Conservation (phyloP, 2,888 invertebrate species). For the Liodrosophila aerea region DNA sequence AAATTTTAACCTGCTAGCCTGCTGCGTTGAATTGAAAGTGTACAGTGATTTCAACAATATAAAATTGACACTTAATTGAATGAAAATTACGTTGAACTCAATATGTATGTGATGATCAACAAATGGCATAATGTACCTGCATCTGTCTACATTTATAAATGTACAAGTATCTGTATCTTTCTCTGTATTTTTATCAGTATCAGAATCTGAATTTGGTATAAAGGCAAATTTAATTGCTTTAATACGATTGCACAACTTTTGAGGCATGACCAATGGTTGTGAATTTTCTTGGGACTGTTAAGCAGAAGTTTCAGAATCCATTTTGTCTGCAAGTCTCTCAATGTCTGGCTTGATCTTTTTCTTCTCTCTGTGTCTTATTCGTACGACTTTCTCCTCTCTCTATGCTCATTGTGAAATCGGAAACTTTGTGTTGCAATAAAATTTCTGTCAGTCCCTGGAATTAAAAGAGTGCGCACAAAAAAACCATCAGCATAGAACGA, state of each 20-base stretch:
- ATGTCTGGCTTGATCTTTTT: neutral
- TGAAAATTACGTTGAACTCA: too few species aligned
- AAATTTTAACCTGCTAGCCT: slow-evolving; percentile 2
- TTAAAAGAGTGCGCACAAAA: too few species aligned
- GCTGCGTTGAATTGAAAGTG: slow-evolving; percentile 13
- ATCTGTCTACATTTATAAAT: too few species aligned
- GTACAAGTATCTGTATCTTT: too few species aligned
- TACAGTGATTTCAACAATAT: too few species aligned
- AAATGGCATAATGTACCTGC: too few species aligned
- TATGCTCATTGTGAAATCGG: slow-evolving; percentile 55
- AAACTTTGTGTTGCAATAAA: slow-evolving; percentile 67
- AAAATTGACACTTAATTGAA: too few species aligned
- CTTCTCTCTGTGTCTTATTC: too few species aligned
- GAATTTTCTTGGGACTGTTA: slow-evolving; percentile 19
- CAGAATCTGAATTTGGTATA: neutral
- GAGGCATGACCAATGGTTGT: slow-evolving; percentile 32
- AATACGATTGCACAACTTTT: slow-evolving; percentile 58
- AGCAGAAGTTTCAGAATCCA: too few species aligned
- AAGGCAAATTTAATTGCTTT: slow-evolving; percentile 51
- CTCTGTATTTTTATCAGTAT: too few species aligned
- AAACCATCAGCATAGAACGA: too few species aligned
- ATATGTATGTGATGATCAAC: too few species aligned
- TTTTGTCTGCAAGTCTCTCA: neutral
- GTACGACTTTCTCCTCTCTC: slow-evolving; percentile 1
- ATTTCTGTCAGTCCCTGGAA: slow-evolving; percentile 29